Evolutionary conservation across 1,140 invertebrate genomes (phyloP), one percentile per base, ranked within the genome.

Genomic region (Varroa destructor): DNA sequence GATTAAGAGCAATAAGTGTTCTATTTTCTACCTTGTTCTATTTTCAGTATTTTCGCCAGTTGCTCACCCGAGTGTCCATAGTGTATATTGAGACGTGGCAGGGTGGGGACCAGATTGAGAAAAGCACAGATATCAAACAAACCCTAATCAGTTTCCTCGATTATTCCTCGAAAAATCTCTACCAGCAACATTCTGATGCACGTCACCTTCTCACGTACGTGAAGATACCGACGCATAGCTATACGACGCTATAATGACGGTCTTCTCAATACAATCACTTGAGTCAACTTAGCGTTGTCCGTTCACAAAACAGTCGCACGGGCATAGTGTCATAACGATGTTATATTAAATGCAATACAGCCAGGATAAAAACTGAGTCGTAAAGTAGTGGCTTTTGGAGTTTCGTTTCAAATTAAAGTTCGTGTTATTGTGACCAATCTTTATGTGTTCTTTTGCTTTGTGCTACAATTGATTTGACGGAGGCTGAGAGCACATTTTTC

Each of bases 81-180:
- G 89, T 94, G 56, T 97, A 97, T 81, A 88, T 96, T 79, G 93
- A 97, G 84, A 92, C 92, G 61, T 97, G 93, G 93, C 88, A 89
- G 78, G 86, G 89, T 76, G 85, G 86, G 72, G 87, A 86, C 78
- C 87, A 89, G 78, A 90, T 95, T 78, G 90, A 93, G 77, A 86
- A 87, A 54, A 76, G 73, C 43, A 70, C 73, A 58, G 77, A 78
- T 72, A 76, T 80, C n/a, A 73, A 80, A 57, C 84, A 86, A 75
- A 89, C 90, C 72, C 84, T 97, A 77, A 85, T 87, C 74, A 89
- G 88, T 79, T 92, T 97, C 79, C 90, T 90, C 78, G 88, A 91
- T 78, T 95, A 93, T 81, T 88, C 88, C 64, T 86, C 87, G 55
- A 83, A 89, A 75, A 88, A 88, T 77, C 82, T 94, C 55, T 90